Evolutionary conservation across 2,888 invertebrate species (phyloP).

Genomic region (Andrena chrysosceles): DNA sequence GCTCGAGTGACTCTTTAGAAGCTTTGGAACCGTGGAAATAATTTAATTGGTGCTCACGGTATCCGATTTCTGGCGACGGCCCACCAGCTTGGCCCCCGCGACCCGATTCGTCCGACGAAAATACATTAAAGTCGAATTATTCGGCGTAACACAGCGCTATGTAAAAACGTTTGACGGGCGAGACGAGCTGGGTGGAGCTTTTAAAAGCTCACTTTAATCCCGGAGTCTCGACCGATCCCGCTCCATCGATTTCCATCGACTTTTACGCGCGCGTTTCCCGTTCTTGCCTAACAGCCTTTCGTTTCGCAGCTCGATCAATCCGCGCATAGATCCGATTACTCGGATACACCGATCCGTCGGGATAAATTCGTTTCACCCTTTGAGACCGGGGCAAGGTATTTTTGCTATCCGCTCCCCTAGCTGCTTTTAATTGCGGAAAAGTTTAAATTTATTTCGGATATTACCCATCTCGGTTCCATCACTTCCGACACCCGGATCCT

Average conservation of each 20-base stretch:
- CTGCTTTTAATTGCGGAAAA: conserved; percentile 39
- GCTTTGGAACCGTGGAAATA: conserved; percentile 27
- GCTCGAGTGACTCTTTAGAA: background rate
- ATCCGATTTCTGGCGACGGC: conserved; percentile 14
- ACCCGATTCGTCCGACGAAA: conserved; percentile 7
- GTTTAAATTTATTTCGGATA: conserved; percentile 18
- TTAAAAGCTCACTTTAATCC: conserved; percentile 65
- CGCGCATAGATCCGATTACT: conserved; percentile 46
- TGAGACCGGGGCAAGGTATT: conserved; percentile 36
- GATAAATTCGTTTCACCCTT: conserved; percentile 50
- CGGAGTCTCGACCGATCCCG: conserved; percentile 45
- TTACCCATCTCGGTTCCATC: conserved; percentile 11
- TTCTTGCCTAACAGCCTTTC: conserved; percentile 35
- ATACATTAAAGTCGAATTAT: conserved; percentile 50
- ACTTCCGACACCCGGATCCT: background rate
- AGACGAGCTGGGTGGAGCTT: conserved; percentile 45
- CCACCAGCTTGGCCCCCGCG: background rate
- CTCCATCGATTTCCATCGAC: conserved; percentile 62
- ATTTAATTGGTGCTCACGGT: conserved; percentile 4
- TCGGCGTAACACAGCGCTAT: conserved; percentile 38
- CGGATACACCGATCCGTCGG: conserved; percentile 44
- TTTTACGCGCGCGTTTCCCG: conserved; percentile 46
- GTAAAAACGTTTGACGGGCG: conserved; percentile 46
- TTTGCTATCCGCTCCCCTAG: background rate
- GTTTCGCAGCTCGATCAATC: conserved; percentile 41